These are phyloP conservation scores for Crocidura indochinensis DNA, from an alignment of 2,797 vertebrate species.

Conservation along the genomic window DNA sequence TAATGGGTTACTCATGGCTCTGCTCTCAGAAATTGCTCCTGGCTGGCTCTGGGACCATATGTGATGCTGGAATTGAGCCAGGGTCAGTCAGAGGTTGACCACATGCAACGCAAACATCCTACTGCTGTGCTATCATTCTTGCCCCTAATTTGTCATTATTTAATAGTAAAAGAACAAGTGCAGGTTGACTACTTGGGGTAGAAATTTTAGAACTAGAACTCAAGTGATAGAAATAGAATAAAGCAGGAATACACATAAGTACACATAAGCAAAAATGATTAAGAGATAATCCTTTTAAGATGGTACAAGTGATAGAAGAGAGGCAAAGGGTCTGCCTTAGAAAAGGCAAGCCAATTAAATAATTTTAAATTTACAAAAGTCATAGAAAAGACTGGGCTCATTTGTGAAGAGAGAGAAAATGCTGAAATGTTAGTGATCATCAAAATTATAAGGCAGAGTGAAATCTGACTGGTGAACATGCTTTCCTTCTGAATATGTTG, in stretches of 20 bases:
- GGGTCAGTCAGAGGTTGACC: too few relatives aligned
- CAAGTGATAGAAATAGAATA: not conserved
- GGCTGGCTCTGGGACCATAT: too few relatives aligned
- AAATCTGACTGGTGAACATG: not conserved
- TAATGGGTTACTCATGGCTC: too few relatives aligned
- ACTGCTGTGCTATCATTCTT: too few relatives aligned
- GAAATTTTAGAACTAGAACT: not conserved
- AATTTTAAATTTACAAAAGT: not conserved
- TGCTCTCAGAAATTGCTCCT: too few relatives aligned
- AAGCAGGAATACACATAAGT: not conserved
- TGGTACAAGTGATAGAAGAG: not conserved
- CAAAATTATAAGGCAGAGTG: rapidly evolving
- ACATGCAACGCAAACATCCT: too few relatives aligned
- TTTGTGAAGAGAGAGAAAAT: not conserved
- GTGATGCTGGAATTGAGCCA: too few relatives aligned
- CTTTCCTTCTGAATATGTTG: not conserved
- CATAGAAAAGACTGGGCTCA: not conserved
- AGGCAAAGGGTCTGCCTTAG: not conserved
- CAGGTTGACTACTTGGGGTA: not conserved
- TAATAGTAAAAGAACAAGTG: not conserved
- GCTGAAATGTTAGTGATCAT: not conserved
- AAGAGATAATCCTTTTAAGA: not conserved
- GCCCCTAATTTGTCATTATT: not conserved
- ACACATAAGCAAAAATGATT: not conserved
- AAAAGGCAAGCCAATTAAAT: not conserved